Base-by-base conservation (phyloP, 2,888 invertebrate species). In the Taphrorychus bicolor region DNA sequence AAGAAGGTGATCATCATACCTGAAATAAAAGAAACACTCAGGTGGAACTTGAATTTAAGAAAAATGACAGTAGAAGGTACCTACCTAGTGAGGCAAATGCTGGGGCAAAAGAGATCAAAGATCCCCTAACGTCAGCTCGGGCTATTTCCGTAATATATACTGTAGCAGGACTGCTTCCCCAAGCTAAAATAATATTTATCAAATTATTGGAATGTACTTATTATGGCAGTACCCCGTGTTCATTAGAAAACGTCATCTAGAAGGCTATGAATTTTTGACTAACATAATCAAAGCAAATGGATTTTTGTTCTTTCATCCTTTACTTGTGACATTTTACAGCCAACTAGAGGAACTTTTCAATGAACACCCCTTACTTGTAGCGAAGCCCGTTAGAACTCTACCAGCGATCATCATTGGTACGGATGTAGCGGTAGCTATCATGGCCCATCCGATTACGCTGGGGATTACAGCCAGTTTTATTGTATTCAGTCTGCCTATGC, bases 81-180 rank as follows among this genome's bases (percentile, higher is more conserved):
- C 17, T 66, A 84, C 87, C 87, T 66, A 87, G 79, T 0, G 87
- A 87, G 4, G 87, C 87, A 71, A 86, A 82, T 3, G 86, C 85
- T 2, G 87, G 87, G 3, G 86, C 86, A 23, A 84, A 82, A 7
- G 87, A 86, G 67, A 87, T 85, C 51, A 88, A 78, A 7, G 87
- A 85, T n/a, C 87, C 87, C 66, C 88, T 77, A 67, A 87, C 80
- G 74, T 87, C 87, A 1, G 87, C 86, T 49, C 86, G 79, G 0
- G 87, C 86, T 1, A 87, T 85, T 79, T 88, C 87, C 5, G 87
- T 87, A 61, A 87, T 86, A 77, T 88, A 88, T 19, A 87, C 87
- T 48, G 87, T 85, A 1, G 87, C 87, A 11, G 88, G 87, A 71
- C 87, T 86, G 1, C 86, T 85, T 11, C 86, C 86, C 77, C 87